Conservation (phyloP, 2,113 vertebrate species). For the Entomyzon cyanotis region DNA sequence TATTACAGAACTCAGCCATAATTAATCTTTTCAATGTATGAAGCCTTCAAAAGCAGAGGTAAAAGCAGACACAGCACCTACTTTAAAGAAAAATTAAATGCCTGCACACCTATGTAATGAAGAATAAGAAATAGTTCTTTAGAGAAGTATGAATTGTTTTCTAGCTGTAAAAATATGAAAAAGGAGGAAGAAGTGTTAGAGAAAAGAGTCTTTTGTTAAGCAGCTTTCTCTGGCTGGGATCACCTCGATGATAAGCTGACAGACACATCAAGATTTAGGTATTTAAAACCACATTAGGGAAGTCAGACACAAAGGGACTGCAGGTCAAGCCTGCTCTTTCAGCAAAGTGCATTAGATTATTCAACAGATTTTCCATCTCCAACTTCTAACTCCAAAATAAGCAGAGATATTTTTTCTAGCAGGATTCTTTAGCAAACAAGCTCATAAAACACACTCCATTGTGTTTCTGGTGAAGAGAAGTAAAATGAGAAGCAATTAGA, state of each 20-base stretch:
- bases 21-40: not conserved
- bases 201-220: not conserved
- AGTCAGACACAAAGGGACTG: not conserved
- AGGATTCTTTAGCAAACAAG: not conserved
- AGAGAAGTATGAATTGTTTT: not conserved
- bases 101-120: not conserved
- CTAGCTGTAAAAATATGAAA: not conserved
- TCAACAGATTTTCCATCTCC: not conserved
- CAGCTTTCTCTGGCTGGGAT: not conserved
- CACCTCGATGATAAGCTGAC: not conserved
- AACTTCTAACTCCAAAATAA: not conserved
- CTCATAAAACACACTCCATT: not conserved
- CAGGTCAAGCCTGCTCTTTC: not conserved
- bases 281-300: not conserved
- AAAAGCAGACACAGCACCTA: not conserved
- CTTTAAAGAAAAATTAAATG: not conserved
- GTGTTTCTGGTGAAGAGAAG: not conserved
- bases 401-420: not conserved
- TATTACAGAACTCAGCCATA: not conserved
- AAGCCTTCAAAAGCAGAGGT: not conserved
- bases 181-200: not conserved
- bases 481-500: constrained; percentile 5
- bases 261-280: not conserved
- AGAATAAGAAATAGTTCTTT: not conserved
- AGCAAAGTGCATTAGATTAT: not conserved